phyloP scores from a whole-genome alignment of 2,113 vertebrate genomes.

The Egretta garzetta region DNA sequence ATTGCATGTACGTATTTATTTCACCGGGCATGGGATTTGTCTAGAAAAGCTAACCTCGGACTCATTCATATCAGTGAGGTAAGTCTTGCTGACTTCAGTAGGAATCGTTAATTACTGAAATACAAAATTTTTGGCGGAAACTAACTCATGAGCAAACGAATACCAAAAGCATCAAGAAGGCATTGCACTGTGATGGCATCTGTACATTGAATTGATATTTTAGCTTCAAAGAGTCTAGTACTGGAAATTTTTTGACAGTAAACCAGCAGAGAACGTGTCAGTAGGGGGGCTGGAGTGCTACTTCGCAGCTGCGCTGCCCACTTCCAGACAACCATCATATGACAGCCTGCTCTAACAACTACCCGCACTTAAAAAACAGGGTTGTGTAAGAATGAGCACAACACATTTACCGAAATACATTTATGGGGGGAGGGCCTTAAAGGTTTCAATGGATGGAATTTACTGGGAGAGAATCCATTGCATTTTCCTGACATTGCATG shows the following conservation, averaged over 20 bases:
- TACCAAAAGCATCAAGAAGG: background rate
- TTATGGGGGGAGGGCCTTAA: background rate
- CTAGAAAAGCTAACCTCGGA: background rate
- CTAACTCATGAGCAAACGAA: background rate
- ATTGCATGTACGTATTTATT: background rate
- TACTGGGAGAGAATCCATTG: background rate
- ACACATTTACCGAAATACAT: background rate
- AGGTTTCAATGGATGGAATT: background rate
- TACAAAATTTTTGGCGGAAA: background rate
- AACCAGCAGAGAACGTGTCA: background rate
- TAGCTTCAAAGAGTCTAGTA: background rate
- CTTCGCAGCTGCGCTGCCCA: background rate
- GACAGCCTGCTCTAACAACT: constrained; percentile 1
- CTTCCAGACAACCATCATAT: background rate
- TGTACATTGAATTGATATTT: background rate
- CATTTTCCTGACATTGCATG: background rate
- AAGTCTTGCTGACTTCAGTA: background rate
- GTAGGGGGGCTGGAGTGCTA: background rate
- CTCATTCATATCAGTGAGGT: background rate
- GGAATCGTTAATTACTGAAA: background rate
- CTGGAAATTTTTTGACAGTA: background rate
- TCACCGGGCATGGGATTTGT: background rate
- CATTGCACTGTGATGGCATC: background rate
- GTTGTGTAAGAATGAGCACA: constrained; percentile 9
- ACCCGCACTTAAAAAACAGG: background rate